Evolutionary conservation across 2,113 vertebrate genomes (phyloP), one percentile per base, ranked within the genome.

Genomic region (Lepus americanus): DNA sequence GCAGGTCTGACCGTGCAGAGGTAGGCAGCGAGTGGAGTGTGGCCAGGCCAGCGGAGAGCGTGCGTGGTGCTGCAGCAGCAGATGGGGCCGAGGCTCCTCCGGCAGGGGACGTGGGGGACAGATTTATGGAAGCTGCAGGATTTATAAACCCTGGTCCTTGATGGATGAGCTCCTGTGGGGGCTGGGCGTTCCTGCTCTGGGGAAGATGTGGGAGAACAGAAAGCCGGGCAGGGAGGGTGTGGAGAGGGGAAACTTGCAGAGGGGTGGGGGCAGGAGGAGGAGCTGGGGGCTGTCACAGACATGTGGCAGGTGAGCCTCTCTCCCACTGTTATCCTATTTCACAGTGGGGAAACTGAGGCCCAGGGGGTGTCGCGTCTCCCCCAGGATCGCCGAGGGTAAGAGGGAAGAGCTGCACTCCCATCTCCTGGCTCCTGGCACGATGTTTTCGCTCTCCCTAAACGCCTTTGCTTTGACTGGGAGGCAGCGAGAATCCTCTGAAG

Each of bases 401-500:
- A 7, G 29, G 79, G 36, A 33, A 44, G 84, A 61, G 6, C 25
- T 7, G 51, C 53, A 4, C 3, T 0, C 4, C 6, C 25, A 44
- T 51, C 81, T 66, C 49, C 61, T 23, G 25, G 20, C 3, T 39
- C 31, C 29, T 20, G 6, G 11, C 3, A 14, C 4, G 6, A 13
- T 20, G 17, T 29, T 55, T 89, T 17, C 61, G 31, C 61, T 94
- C 64, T 23, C 36, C 61, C 64, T 53, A 36, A 36, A 87, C 83
- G 93, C 29, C 94, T 96, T 93, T 86, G 79, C 85, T 86, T 74
- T 89, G 83, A 92, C 63, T 74, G 70, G 2, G 70, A 92, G 79
- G 49, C 76, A 80, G 86, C 33, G 27, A 96, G 92, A 85, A 84
- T 59, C 83, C 92, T 89, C 91, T 96, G 87, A 96, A 96, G 79